A percentile compares a stretch with the other conserved stretches of the same genome.
Evolutionary conservation across 2,888 invertebrate species (phyloP).

Genomic region (Cataglyphis rosenhaueri): DNA sequence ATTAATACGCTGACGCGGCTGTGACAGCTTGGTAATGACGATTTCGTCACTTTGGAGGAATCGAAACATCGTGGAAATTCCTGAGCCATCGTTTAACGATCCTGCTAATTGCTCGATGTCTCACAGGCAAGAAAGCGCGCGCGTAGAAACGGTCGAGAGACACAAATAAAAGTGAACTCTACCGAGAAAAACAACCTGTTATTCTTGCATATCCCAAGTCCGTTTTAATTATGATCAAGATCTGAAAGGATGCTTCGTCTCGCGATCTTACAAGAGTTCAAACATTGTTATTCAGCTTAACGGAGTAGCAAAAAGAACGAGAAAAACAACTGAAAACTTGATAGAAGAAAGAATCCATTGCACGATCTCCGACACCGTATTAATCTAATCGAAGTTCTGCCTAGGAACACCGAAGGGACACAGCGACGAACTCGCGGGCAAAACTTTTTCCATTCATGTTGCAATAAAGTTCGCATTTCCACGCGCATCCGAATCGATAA

Average conservation of each 20-base stretch:
- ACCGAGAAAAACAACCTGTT: conserved; percentile 2
- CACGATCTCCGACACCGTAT: conserved; percentile 33
- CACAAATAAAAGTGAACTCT: neutral
- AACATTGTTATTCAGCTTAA: conserved; percentile 30
- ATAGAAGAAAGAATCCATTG: conserved; percentile 1
- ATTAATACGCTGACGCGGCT: conserved; percentile 64
- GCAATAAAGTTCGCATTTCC: conserved; percentile 41
- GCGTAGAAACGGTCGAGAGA: neutral
- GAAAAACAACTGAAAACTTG: conserved; percentile 19
- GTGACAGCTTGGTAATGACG: conserved; percentile 59
- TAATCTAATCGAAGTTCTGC: conserved; percentile 55
- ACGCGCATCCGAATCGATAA: conserved; percentile 18
- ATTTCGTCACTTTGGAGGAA: neutral
- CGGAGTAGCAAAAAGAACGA: neutral
- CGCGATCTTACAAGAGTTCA: neutral
- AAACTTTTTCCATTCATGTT: conserved; percentile 33
- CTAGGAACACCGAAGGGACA: conserved; percentile 17
- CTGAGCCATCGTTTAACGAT: conserved; percentile 26
- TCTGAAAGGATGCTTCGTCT: neutral
- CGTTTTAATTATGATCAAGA: conserved; percentile 22
- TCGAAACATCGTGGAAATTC: neutral
- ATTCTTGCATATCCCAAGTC: neutral
- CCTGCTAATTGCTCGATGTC: conserved; percentile 25
- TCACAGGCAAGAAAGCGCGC: neutral
- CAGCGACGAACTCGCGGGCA: conserved; percentile 19